Conservation (phyloP, 2,888 invertebrate species). For the Tetrapedia diversipes region DNA sequence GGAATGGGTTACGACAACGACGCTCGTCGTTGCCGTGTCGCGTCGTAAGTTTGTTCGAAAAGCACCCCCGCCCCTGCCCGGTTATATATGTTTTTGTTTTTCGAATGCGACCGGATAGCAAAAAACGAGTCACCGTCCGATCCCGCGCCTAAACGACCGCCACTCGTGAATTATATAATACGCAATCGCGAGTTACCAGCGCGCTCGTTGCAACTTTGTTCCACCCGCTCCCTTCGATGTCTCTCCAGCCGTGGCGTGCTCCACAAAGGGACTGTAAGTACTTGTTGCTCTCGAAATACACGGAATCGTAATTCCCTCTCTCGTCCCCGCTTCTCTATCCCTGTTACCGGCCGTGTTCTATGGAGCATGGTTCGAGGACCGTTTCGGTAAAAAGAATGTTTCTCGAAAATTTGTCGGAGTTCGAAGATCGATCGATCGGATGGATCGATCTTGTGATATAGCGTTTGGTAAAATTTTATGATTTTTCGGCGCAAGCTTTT, state of each 20-base stretch:
- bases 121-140: constrained; percentile 30
- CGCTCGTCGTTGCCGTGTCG: constrained; percentile 36
- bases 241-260: constrained; percentile 59
- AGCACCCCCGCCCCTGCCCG: constrained; percentile 35
- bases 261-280: constrained; percentile 66
- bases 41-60: constrained; percentile 54
- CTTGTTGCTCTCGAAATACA: constrained; percentile 71
- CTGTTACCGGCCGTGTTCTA: constrained; percentile 3
- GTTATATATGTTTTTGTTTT: constrained; percentile 29
- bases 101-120: constrained; percentile 40
- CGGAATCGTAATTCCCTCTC: constrained; percentile 64
- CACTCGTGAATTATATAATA: constrained; percentile 61
- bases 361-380: neutral
- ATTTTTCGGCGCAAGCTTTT: too few species aligned
- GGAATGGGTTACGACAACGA: constrained; percentile 56
- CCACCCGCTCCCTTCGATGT: constrained; percentile 60
- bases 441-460: neutral
- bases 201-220: constrained; percentile 65
- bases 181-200: constrained; percentile 53
- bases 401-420: neutral
- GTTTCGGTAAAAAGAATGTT: neutral
- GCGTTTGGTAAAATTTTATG: too few species aligned
- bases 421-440: neutral
- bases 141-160: constrained; percentile 40
- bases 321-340: constrained; percentile 13